Percentiles rank a stretch among this genome's conserved stretches.
phyloP scores from a whole-genome alignment of 2,113 vertebrate species.

The Corythoichthys haematopterus region DNA sequence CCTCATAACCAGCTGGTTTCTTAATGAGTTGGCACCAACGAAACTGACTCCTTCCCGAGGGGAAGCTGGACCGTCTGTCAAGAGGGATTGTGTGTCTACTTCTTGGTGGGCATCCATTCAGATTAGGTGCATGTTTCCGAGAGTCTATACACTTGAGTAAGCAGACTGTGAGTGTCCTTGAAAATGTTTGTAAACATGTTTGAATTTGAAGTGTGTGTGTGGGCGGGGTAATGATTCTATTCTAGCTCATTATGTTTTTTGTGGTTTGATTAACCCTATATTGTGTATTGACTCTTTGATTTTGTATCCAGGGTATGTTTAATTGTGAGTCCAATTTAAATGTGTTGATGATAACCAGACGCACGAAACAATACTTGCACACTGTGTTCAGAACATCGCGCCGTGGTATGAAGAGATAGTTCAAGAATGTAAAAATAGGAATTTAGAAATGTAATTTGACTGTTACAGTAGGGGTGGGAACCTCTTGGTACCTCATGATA shows the following conservation, averaged over 20 bases:
- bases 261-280: constrained; percentile 33
- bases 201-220: constrained; percentile 5
- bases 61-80: constrained; percentile 57
- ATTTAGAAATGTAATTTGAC: too few relatives aligned
- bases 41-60: constrained; percentile 28
- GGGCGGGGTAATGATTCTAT: background rate
- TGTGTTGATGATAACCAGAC: constrained; percentile 22
- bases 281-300: constrained; percentile 46
- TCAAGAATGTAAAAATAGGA: too few relatives aligned
- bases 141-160: constrained; percentile 27
- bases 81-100: constrained; percentile 29
- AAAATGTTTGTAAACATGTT: constrained; percentile 23
- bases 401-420: too few relatives aligned
- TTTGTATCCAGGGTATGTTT: constrained; percentile 53
- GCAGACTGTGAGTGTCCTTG: constrained; percentile 18
- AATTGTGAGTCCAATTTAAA: constrained; percentile 59
- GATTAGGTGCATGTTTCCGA: constrained; percentile 13
- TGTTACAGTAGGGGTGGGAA: too few relatives aligned
- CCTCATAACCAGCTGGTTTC: constrained; percentile 57
- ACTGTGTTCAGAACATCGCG: too few relatives aligned
- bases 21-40: constrained; percentile 66
- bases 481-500: too few relatives aligned
- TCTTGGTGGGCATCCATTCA: constrained; percentile 17
- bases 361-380: too few relatives aligned
- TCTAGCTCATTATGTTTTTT: constrained; percentile 18